Conservation (phyloP, 1,140 invertebrate genomes). For the Leptinotarsa texana region DNA sequence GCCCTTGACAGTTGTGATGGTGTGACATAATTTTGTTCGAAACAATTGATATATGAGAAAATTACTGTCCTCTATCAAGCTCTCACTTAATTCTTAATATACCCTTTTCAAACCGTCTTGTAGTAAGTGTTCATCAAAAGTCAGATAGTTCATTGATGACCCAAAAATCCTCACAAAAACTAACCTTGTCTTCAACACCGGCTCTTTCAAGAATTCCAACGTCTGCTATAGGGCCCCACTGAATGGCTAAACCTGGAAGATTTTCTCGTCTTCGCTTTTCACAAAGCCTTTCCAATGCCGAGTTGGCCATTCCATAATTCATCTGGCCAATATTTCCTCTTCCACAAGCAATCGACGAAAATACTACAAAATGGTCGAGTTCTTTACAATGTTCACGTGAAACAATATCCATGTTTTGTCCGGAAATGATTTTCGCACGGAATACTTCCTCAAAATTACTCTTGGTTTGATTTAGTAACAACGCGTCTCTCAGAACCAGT, state of each 20-base stretch:
- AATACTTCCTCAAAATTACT: constrained; percentile 76
- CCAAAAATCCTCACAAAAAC: not conserved
- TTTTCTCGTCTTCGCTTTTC: constrained; percentile 58
- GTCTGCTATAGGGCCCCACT: constrained; percentile 66
- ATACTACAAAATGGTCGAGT: constrained; percentile 63
- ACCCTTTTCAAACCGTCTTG: too few species aligned
- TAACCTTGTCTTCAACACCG: not conserved
- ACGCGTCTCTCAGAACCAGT: constrained; percentile 81
- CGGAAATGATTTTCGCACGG: constrained; percentile 81
- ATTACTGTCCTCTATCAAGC: too few species aligned
- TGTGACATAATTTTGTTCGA: too few species aligned
- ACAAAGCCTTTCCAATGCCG: constrained; percentile 65
- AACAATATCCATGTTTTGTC: constrained; percentile 73
- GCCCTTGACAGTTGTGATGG: too few species aligned
- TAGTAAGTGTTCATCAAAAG: too few species aligned
- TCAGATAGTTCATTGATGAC: too few species aligned
- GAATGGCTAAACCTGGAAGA: constrained; percentile 62
- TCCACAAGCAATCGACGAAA: constrained; percentile 77
- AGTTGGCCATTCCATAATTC: constrained; percentile 73
- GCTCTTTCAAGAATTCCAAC: constrained; percentile 53
- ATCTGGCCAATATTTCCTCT: constrained; percentile 78
- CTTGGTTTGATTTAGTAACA: constrained; percentile 84
- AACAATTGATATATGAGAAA: too few species aligned
- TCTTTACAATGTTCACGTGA: constrained; percentile 53
- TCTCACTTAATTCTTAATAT: too few species aligned